Percentiles rank a stretch among this genome's conserved stretches.
Conservation (phyloP, 2,113 vertebrate genomes). For the Phocoena phocoena region DNA sequence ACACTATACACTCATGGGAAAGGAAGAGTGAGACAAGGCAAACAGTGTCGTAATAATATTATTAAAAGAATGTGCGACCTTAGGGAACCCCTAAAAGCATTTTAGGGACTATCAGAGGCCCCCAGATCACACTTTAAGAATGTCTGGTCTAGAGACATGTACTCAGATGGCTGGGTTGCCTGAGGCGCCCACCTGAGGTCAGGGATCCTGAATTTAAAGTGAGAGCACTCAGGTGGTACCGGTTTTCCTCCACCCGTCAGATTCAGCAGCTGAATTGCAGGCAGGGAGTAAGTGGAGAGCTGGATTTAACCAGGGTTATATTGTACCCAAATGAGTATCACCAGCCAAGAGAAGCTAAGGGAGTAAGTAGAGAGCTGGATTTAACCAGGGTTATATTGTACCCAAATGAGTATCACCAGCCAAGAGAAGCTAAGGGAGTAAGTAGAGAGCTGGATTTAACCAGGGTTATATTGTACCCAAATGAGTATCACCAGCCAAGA, state of each 20-base stretch:
- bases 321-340: not conserved
- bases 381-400: not conserved
- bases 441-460: not conserved
- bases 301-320: not conserved
- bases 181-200: not conserved
- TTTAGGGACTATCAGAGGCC: not conserved
- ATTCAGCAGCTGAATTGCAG: not conserved
- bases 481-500: not conserved
- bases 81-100: not conserved
- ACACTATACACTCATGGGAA: not conserved
- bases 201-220: not conserved
- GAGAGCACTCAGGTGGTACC: fast-evolving
- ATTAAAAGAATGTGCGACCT: not conserved
- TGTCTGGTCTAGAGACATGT: not conserved
- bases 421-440: not conserved
- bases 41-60: not conserved
- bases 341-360: not conserved
- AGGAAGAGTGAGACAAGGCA: not conserved
- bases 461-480: not conserved
- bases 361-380: not conserved
- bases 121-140: not conserved
- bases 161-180: not conserved
- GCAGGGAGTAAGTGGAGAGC: not conserved
- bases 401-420: not conserved
- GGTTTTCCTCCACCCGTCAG: not conserved